Base-by-base conservation (phyloP, 2,888 invertebrate genomes). In the Tenthredo notha region DNA sequence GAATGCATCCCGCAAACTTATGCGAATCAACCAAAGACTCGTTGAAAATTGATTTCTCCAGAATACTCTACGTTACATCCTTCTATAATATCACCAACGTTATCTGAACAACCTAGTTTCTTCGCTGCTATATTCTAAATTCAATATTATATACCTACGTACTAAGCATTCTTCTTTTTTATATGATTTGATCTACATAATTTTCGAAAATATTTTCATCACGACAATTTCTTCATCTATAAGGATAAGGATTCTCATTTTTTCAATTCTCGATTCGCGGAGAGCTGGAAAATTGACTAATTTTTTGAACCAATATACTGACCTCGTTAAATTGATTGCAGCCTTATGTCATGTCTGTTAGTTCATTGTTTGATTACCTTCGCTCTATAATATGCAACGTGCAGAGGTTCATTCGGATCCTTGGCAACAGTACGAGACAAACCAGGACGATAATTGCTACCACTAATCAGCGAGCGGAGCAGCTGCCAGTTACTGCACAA, bases 371-470 rank as follows among this genome's bases (percentile, higher is more conserved):
- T 77, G 77, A 77, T 77, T 77, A 54, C 50, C 12, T 37, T 29
- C 47, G 18, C 54, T 37, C 77, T 18, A 77, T 33, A 15, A 77
- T 77, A 77, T 77, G 47, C 29, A 77, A 77, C 77, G 77, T 54
- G 54, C 29, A 50, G 54, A 29, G 77, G 77, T 77, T 77, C 77
- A 77, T 77, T 77, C 40, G 43, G 72, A 74, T 74, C 72, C 72
- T 74, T 74, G 72, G 25, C 43, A 15, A 74, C 43, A 40, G 40
- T 29, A 25, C 77, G 47, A 54, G 77, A 77, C 77, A 54, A 50
- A 77, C 54, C 54, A 87, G 89, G 88, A 89, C 89, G 91, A 91
- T 91, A 91, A 92, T 92, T 91, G 90, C 92, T 88, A 90, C 91
- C 91, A 92, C 91, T 90, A 92, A 92, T 92, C 92, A 92, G 88